Evolutionary conservation across 2,888 invertebrate genomes (phyloP), one percentile per base, ranked within the genome.

Genomic region (Eupeodes latifasciatus): DNA sequence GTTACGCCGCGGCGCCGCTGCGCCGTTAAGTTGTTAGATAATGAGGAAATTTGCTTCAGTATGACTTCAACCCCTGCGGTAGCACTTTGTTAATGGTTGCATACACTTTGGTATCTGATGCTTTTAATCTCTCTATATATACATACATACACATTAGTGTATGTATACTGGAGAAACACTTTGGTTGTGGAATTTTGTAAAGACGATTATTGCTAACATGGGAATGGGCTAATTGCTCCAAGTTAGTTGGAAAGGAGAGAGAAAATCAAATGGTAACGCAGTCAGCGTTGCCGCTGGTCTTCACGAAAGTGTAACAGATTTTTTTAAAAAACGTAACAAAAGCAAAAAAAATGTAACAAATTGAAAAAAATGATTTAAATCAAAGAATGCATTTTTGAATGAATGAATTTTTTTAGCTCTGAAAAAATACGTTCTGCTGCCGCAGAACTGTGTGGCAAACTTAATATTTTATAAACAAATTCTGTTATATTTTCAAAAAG

Each of bases 181-280:
- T 86, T 75, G 72, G 74, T 27, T 27, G 44, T 5, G 57, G 44
- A 55, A 75, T 36, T 85, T 74, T 76, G 85, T 86, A 71, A 88
- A 87, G 90, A 89, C 89, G 82, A 90, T 92, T 92, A 92, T 92
- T 91, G 92, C 91, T 91, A 91, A 91, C 92, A 91, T 91, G 92
- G 92, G 92, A 92, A 92, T 92, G 91, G 91, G 89, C 91, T 92
- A 92, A 93, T 92, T 92, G 92, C 89, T 90, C 89, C 89, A 89
- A 89, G 90, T 90, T 89, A 89, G 90, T 90, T 89, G 86, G 82
- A 89, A 62, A 72, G 27, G 27, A 34, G 77, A 74, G 75, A 81
- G 40, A 62, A 71, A 64, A 57, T 16, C 57, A 19, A 19, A 47
- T 44, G 4, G 57, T 19, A 19, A 36, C 19, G 66, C 7, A 47